Conservation (phyloP, 2,113 vertebrate species). For the Nicator chloris region DNA sequence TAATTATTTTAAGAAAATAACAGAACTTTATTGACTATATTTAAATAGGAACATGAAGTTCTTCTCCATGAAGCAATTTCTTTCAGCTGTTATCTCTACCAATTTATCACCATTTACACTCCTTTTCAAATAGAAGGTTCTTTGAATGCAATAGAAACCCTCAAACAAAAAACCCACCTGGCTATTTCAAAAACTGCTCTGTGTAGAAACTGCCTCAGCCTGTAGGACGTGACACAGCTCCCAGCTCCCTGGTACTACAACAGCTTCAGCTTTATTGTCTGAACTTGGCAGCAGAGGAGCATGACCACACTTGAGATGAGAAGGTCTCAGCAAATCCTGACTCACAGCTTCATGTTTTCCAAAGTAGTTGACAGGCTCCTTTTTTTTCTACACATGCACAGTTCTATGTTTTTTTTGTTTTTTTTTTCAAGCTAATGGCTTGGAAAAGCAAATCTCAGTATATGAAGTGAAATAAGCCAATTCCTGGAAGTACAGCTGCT, state of each 20-base stretch:
- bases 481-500: neutral
- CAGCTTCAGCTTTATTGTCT: neutral
- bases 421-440: neutral
- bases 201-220: neutral
- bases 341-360: neutral
- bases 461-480: neutral
- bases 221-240: rapidly evolving
- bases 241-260: neutral
- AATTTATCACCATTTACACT: neutral
- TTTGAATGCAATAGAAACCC: neutral
- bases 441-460: neutral
- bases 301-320: neutral
- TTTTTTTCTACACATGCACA: rapidly evolving
- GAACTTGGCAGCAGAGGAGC: neutral
- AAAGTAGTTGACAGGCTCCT: neutral
- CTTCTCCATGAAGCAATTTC: neutral
- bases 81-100: neutral
- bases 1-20: conserved; percentile 65
- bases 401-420: neutral
- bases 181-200: neutral
- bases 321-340: neutral
- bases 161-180: neutral
- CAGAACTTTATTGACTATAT: neutral
- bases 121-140: neutral
- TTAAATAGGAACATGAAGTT: neutral